Evolutionary conservation across 2,797 vertebrate species (phyloP).

Genomic region (Aldrovandia affinis): DNA sequence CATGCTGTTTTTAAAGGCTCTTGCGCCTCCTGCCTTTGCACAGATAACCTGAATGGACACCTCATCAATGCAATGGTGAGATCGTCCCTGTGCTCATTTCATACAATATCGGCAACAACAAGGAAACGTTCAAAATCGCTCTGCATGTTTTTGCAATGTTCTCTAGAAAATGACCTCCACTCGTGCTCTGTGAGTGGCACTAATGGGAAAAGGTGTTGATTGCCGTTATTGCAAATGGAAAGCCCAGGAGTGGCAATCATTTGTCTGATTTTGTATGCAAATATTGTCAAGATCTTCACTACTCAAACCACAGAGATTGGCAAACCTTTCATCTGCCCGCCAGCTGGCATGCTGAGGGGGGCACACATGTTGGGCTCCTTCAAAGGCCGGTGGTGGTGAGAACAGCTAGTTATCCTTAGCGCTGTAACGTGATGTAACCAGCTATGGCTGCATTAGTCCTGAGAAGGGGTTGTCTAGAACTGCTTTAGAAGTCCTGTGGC

Average conservation of each 20-base stretch:
- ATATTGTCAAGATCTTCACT: not conserved
- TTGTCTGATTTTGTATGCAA: constrained; percentile 17
- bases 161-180: not conserved
- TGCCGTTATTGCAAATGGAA: not conserved
- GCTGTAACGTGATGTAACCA: not conserved
- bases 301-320: not conserved
- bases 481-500: not conserved
- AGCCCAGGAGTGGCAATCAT: not conserved
- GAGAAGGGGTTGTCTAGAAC: not conserved
- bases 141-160: constrained; percentile 4
- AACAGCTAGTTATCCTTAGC: not conserved
- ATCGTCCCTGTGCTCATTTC: not conserved
- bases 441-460: not conserved
- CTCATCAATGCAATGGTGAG: not conserved
- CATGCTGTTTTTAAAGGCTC: not conserved
- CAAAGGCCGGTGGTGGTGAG: not conserved
- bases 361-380: constrained; percentile 7
- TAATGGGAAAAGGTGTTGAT: not conserved
- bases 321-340: constrained; percentile 3
- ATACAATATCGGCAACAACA: not conserved
- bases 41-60: not conserved
- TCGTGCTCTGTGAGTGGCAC: not conserved
- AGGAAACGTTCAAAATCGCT: not conserved
- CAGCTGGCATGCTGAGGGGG: not conserved
- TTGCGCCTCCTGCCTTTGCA: not conserved